phyloP scores from a whole-genome alignment of 1,140 invertebrate species.

The Hylaeus volcanicus region DNA sequence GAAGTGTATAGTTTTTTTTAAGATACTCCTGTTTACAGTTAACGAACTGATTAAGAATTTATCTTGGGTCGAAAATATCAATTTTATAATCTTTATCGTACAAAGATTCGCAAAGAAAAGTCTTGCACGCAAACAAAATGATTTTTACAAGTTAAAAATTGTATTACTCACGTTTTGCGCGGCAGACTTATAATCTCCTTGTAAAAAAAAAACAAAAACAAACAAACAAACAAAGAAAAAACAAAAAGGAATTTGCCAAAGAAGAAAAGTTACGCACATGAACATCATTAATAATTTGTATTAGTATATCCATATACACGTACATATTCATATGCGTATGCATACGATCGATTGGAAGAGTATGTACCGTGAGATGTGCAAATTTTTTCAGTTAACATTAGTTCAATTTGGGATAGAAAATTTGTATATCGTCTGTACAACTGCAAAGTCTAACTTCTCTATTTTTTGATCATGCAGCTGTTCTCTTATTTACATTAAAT shows the following conservation, averaged over 20 bases:
- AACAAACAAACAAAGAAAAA: no score
- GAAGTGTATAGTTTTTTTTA: not conserved
- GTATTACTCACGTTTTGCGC: not conserved
- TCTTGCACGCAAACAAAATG: not conserved
- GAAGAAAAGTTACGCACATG: not conserved
- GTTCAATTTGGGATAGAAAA: not conserved
- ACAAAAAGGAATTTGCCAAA: not conserved
- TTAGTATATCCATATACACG: conserved; percentile 13
- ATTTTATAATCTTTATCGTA: not conserved
- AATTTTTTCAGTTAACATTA: conserved; percentile 21
- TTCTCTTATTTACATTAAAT: not conserved
- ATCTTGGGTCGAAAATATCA: not conserved
- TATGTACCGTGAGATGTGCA: conserved; percentile 10
- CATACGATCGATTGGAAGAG: conserved; percentile 8
- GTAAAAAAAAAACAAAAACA: no score
- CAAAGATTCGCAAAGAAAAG: not conserved
- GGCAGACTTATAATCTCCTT: not conserved
- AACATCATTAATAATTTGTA: not conserved
- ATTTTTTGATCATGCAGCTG: not conserved
- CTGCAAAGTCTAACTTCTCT: not conserved
- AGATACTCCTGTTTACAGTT: no score
- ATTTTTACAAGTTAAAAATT: not conserved
- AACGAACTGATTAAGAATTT: no score
- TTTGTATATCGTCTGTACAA: not conserved
- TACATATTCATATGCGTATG: conserved; percentile 37